Evolutionary conservation across 2,888 invertebrate species (phyloP), one percentile per base, ranked within the genome.

Genomic region (Lithophane semibrunnea): DNA sequence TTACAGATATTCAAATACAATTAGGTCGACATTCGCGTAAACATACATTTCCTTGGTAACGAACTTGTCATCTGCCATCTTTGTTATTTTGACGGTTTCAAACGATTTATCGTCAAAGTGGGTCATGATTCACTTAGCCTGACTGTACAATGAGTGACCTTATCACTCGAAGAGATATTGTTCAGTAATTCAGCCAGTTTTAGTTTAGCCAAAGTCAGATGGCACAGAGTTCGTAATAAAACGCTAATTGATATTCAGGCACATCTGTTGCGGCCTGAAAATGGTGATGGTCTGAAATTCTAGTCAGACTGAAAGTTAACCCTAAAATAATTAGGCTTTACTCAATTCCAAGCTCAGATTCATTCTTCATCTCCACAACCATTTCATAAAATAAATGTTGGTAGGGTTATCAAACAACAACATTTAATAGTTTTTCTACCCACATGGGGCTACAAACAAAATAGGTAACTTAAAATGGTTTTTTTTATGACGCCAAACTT

Each of bases 351-450:
- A 37, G 9, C n/a, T 21, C 9, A 44, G 18, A 54, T 44, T 66
- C 5, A 60, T 60, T 49, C 9, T 52, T 67, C 44, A 58, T 73
- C 49, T 44, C 65, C 12, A 54, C 4, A 58, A n/a, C 47, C 42
- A 72, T 58, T 75, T n/a, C n/a, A 54, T 52, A 72, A 47, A 76
- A 79, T 82, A 84, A 67, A 78, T 86, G 75, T 75, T 66, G 18
- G 13, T 61, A 61, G 54, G 65, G 71, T 80, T 76, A 80, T 67
- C 54, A 77, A 79, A 81, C 80, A 75, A 86, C 74, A 68, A 63
- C 70, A 81, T 80, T 80, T 83, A 85, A 86, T 83, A 81, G 88
- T 86, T 86, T 80, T 77, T 68, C 75, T 71, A 65, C 72, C 69
- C 70, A 71, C 85, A 86, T 87, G 71, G 74, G 73, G 67, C 61